Evolutionary conservation across 2,888 invertebrate species (phyloP), one percentile per base, ranked within the genome.

Genomic region (Athalia cordata): DNA sequence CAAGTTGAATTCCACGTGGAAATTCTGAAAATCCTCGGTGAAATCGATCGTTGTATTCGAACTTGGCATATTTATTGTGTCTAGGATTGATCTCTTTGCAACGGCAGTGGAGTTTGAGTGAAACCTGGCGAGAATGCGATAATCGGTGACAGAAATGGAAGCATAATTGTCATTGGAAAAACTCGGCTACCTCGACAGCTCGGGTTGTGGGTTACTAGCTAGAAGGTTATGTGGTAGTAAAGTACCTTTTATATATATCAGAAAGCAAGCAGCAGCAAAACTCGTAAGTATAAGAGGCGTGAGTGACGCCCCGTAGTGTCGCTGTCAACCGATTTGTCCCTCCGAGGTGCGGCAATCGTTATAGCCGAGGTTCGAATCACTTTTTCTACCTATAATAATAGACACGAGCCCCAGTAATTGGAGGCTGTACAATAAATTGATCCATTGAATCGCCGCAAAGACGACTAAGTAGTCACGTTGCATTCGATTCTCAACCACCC

Each of bases 321-420:
- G 68, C 77, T 70, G 77, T 77, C 77, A 77, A 77, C 68, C 77
- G 77, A 77, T 77, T 77, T 77, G 77, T 77, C 77, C 77, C 64
- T 62, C 68, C 68, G 68, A 61, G 77, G 77, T 66, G 77, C 77
- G 77, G 66, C 68, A 57, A 61, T 77, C 68, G 68, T 77, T 77
- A 77, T 29, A 43, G 47, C 57, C 77, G 70, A 77, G 68, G 50
- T 52, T 50, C 70, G 61, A 57, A 77, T 77, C 77, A 70, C 61
- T 77, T 77, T 70, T 77, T 77, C 66, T 67, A 55, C 50, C 77
- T 59, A 77, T 62, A 77, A 77, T 77, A 77, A 77, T 70, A 77
- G 77, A 77, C 77, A 68, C 62, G 61, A 77, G 77, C 70, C 57
- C 9, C 68, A 62, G 77, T 77, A 77, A 77, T 77, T 77, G 77